Evolutionary conservation across 1,140 invertebrate genomes (phyloP).

Genomic region (Chionoecetes opilio): DNA sequence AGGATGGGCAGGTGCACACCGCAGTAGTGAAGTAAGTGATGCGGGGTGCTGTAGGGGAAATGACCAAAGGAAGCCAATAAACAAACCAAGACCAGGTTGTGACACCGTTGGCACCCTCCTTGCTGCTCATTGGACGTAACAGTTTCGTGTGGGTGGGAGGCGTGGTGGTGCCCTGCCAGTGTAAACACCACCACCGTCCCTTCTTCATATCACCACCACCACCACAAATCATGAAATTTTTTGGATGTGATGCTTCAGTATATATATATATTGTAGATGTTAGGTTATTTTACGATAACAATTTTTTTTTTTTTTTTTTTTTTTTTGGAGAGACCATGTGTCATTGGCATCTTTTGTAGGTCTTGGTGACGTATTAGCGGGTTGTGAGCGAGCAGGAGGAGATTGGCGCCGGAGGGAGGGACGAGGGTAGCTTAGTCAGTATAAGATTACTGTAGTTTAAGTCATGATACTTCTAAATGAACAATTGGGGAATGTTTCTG

Average conservation of each 20-base stretch:
- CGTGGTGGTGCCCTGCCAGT: constrained; percentile 49
- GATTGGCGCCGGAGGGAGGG: neutral
- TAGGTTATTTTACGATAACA: neutral
- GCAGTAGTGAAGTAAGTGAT: no score
- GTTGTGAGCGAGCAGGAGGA: neutral
- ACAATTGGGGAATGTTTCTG: neutral
- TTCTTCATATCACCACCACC: neutral
- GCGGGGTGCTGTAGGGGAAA: neutral
- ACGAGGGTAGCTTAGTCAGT: neutral
- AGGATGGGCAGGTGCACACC: no score
- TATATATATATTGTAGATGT: neutral
- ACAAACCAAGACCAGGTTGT: neutral
- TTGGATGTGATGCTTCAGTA: neutral
- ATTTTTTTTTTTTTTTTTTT: neutral
- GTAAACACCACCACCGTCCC: constrained; percentile 21
- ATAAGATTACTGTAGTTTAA: neutral
- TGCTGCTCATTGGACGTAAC: constrained; percentile 39
- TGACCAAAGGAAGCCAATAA: neutral
- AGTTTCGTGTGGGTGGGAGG: neutral
- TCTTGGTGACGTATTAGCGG: neutral
- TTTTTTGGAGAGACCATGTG: neutral
- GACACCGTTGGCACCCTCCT: constrained; percentile 20
- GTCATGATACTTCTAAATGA: neutral
- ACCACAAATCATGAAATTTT: neutral
- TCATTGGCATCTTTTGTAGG: neutral